Conservation (phyloP, 2,888 invertebrate species). For the Villa cingulata region DNA sequence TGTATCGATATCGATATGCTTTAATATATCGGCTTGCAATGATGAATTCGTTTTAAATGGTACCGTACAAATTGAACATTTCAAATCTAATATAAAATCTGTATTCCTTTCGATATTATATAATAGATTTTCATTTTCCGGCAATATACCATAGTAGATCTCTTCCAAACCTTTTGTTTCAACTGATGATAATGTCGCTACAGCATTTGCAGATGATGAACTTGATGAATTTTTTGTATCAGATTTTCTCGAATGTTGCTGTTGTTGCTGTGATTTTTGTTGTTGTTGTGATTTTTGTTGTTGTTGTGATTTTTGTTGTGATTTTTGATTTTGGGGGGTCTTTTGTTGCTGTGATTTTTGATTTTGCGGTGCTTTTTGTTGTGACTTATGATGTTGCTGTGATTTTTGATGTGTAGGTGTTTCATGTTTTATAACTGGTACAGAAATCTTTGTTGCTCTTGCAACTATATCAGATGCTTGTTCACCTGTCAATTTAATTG, state of each 20-base stretch:
- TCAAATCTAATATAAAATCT: conserved; percentile 15
- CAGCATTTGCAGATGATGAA: neutral
- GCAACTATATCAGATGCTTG: too few relatives aligned
- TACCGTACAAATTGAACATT: conserved; percentile 51
- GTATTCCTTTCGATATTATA: conserved; percentile 15
- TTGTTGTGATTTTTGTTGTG: neutral
- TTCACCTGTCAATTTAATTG: too few relatives aligned
- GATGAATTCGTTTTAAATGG: conserved; percentile 55
- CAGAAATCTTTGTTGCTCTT: neutral
- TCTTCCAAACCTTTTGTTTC: conserved; percentile 31
- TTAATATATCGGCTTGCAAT: conserved; percentile 57
- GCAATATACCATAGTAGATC: conserved; percentile 30
- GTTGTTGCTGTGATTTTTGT: neutral
- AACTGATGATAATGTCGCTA: conserved; percentile 18
- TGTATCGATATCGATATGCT: conserved; percentile 46
- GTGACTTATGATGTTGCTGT: neutral
- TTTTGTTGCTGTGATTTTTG: too few relatives aligned
- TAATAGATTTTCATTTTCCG: conserved; percentile 26
- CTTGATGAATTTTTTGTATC: neutral
- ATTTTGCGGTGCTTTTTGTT: too few relatives aligned
- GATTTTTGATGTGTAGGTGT: too few relatives aligned
- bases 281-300: neutral
- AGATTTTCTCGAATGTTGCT: neutral
- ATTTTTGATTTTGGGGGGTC: neutral
- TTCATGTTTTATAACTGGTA: too few relatives aligned